Percentiles rank a stretch among this genome's conserved stretches.
These are phyloP conservation scores for Nyctereutes procyonoides DNA, from an alignment of 2,113 vertebrate genomes.

Conservation along the genomic window DNA sequence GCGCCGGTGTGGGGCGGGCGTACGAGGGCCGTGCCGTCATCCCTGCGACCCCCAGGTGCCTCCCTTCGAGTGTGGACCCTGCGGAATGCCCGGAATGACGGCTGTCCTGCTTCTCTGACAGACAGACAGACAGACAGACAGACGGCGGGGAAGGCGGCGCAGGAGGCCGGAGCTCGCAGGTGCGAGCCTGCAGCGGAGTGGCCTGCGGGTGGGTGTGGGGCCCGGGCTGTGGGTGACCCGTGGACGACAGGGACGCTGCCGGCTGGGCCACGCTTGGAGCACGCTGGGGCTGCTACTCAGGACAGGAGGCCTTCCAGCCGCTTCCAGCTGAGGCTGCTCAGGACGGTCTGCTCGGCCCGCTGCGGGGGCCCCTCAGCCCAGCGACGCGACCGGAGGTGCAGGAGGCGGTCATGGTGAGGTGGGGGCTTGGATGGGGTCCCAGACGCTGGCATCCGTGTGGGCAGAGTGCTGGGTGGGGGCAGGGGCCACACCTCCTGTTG, in stretches of 20 bases:
- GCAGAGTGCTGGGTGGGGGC: too few relatives aligned
- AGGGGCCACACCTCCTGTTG: too few relatives aligned
- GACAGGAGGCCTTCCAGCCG: not conserved
- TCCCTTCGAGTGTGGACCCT: not conserved
- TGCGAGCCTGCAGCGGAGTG: not conserved
- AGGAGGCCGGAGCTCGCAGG: not conserved
- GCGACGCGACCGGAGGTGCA: not conserved
- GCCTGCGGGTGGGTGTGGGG: not conserved
- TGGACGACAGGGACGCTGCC: rapidly evolving
- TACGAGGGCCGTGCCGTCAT: rapidly evolving
- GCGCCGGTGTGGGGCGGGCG: not conserved
- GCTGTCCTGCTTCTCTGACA: not conserved
- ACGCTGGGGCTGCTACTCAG: not conserved
- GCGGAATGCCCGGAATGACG: rapidly evolving
- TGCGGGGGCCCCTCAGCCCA: not conserved
- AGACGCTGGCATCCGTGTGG: too few relatives aligned
- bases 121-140: not conserved
- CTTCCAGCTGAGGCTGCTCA: too few relatives aligned
- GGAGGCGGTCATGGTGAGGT: too few relatives aligned
- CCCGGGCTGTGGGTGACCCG: rapidly evolving
- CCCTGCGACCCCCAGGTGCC: not conserved
- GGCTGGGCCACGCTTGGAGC: not conserved
- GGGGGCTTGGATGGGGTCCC: too few relatives aligned
- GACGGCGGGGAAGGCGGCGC: not conserved
- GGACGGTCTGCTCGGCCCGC: too few relatives aligned